Evolutionary conservation across 2,888 invertebrate genomes (phyloP), one percentile per base, ranked within the genome.

Genomic region (Furcula furcula): DNA sequence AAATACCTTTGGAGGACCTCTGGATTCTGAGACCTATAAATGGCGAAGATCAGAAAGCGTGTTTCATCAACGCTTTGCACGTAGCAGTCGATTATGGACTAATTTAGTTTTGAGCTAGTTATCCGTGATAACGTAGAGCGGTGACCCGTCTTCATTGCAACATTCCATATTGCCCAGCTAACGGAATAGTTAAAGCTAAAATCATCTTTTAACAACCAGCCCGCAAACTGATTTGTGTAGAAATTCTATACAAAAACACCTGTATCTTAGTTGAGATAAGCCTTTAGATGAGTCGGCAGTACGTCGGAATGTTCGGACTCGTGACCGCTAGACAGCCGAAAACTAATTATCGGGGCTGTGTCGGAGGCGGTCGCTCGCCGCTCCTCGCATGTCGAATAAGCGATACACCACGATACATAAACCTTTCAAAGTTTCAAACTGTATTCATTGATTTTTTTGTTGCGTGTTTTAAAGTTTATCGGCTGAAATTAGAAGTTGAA

Each of bases 281-380:
- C 64, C 54, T 52, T 58, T 59, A 63, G 72, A 78, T 80, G 82
- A 80, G 75, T 81, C 73, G 76, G 65, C 76, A 71, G 55, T 67
- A 62, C 64, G 50, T 64, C 35, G 82, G 78, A 80, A 81, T 81
- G 76, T 65, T 54, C 51, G 59, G 58, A 58, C 67, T 79, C 80
- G 80, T 80, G 81, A 77, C 75, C 65, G 69, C 59, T 66, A 59
- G 59, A 64, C 66, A 66, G 66, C 63, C 75, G 71, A 76, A 76
- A 77, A 79, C 70, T 77, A 79, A 82, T 82, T 81, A 79, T 72
- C 74, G 66, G 50, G 46, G 56, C 52, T 58, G 60, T 65, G 68
- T 54, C 55, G 58, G 59, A 10, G 54, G 49, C 65, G 63, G 52
- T 61, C 53, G 54, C 46, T 51, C 55, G 57, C 54, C 50, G 44